Evolutionary conservation across 2,113 vertebrate species (phyloP), one percentile per base, ranked within the genome.

Genomic region (Forbesichthys papilliferus): DNA sequence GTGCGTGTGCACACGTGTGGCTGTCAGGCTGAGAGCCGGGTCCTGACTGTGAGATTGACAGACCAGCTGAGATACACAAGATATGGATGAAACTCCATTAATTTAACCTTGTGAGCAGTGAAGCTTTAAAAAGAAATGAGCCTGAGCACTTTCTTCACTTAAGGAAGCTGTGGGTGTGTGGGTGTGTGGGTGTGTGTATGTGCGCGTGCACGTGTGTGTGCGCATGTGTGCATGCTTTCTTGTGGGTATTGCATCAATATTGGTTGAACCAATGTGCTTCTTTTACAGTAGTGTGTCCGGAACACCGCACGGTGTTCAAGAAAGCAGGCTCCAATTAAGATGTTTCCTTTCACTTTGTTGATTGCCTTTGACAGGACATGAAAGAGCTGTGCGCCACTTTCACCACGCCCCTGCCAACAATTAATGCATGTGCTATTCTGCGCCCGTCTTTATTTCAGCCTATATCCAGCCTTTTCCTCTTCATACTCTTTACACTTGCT

Each of bases 11-110:
- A 20, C 13, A 16, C 49, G 16, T 20, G 11, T 61, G 33, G 58
- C 77, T 87, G 86, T 81, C 85, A 80, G 81, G 61, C 78, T 79
- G 74, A 81, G 81, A 84, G 78, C 75, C 85, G 83, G 79, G 77
- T 80, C 77, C 82, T 82, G 79, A 78, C 80, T 72, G 71, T 46
- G 65, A 83, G 88, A 92, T 75, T 88, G 91, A 86, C 85, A 77
- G 71, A 69, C 82, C 77, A 33, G 56, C 76, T 78, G 85, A 80
- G 86, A 90, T 78, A 78, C 69, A 75, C 75, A 61, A 75, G 63
- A 80, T 69, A 78, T 85, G 80, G 79, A 89, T 82, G 78, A 76
- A 78, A 83, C 70, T 80, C 54, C 71, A 63, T 81, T 92, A 91
- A 91, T 89, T 92, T 83, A 91, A 84, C 78, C 68, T 72, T 69